phyloP scores from a whole-genome alignment of 1,140 invertebrate genomes.

The Drosophila oshimai region DNA sequence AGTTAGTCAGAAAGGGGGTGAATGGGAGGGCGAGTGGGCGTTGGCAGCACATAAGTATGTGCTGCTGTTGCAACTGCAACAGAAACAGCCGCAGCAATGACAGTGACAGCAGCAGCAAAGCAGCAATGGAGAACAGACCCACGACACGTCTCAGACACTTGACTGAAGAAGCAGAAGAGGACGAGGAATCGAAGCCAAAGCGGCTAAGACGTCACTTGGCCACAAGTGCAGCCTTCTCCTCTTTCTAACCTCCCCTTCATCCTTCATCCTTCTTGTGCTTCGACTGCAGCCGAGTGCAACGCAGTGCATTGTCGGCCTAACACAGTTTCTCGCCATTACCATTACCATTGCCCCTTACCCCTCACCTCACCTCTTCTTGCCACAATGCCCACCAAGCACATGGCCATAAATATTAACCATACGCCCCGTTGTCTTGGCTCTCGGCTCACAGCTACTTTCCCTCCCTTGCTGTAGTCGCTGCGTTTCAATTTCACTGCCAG shows the following conservation, averaged over 20 bases:
- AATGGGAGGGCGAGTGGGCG: not conserved
- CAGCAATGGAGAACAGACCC: conserved; percentile 5
- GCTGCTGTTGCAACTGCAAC: conserved; percentile 28
- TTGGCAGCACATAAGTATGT: conserved; percentile 37
- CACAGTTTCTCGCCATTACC: conserved; percentile 64
- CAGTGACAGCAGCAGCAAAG: conserved; percentile 9
- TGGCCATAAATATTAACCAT: conserved; percentile 63
- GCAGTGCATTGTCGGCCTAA: conserved; percentile 73
- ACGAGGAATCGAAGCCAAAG: conserved; percentile 9
- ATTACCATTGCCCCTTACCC: not conserved
- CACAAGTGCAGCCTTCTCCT: conserved; percentile 37
- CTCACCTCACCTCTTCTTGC: too few species aligned
- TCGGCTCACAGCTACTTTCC: conserved; percentile 53
- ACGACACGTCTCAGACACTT: conserved; percentile 46
- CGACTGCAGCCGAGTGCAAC: conserved; percentile 45
- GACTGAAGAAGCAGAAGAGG: conserved; percentile 13
- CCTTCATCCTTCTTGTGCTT: not conserved
- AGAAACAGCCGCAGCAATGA: not conserved
- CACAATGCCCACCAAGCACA: not conserved
- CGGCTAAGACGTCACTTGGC: conserved; percentile 46
- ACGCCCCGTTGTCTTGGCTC: conserved; percentile 45
- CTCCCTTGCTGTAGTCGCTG: conserved; percentile 23
- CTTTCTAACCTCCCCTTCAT: not conserved
- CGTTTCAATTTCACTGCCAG: conserved; percentile 77
- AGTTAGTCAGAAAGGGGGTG: conserved; percentile 1